These are phyloP conservation scores for Sphaerophoria rueppellii DNA, from an alignment of 2,888 invertebrate species.

Conservation along the genomic window DNA sequence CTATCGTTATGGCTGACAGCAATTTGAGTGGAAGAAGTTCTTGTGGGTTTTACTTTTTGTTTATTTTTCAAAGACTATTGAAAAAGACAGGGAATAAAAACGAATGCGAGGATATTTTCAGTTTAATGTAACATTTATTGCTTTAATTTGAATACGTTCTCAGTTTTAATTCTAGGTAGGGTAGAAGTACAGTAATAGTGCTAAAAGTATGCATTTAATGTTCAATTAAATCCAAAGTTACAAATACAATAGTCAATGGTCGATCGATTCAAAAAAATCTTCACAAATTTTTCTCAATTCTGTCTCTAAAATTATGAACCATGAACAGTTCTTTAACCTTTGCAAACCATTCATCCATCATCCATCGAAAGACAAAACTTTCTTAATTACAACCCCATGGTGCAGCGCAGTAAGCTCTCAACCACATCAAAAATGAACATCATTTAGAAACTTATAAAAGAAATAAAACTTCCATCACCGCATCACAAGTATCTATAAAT, in stretches of 20 bases:
- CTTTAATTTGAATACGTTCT: too few relatives aligned
- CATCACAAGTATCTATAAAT: neutral
- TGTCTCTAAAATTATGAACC: neutral
- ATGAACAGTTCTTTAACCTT: neutral
- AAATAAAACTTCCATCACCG: neutral
- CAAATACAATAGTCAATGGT: too few relatives aligned
- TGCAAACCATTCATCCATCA: slow-evolving; percentile 11
- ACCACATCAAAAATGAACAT: neutral
- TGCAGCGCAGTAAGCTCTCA: neutral
- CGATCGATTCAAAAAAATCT: too few relatives aligned
- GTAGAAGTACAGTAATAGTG: too few relatives aligned
- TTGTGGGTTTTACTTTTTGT: neutral
- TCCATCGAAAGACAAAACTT: neutral
- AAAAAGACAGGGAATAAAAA: neutral
- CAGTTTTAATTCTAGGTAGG: too few relatives aligned
- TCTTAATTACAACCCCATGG: slow-evolving; percentile 20
- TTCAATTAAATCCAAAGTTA: too few relatives aligned
- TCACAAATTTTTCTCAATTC: neutral
- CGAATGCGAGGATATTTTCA: neutral
- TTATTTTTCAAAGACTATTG: slow-evolving; percentile 10
- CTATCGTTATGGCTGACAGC: slow-evolving; percentile 25
- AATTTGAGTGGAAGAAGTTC: slow-evolving; percentile 10
- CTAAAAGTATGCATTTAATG: too few relatives aligned
- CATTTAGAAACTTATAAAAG: slow-evolving; percentile 24
- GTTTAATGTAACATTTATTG: neutral